Percentiles rank a stretch among this genome's conserved stretches.
Conservation (phyloP, 2,888 invertebrate species). For the Blastobasis lacticolella region DNA sequence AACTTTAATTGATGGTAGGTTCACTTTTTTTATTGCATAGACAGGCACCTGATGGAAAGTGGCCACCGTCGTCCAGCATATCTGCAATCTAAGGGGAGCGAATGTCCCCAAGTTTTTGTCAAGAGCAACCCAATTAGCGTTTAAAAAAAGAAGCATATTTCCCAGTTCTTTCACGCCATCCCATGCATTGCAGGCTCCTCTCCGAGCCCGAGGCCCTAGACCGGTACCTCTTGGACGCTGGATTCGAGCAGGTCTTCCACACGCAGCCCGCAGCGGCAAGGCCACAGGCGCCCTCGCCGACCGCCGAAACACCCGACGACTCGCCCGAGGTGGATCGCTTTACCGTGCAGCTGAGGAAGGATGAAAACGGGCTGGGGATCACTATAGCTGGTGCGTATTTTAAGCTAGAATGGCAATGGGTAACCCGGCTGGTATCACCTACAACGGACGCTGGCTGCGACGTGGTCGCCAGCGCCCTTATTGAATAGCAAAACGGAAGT, state of each 20-base stretch:
- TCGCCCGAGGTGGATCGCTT: slow-evolving; percentile 95
- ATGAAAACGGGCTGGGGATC: slow-evolving; percentile 93
- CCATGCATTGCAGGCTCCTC: slow-evolving; percentile 72
- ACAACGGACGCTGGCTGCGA: too few species aligned
- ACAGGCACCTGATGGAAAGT: too few species aligned
- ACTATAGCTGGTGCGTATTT: slow-evolving; percentile 84
- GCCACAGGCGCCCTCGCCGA: slow-evolving; percentile 36
- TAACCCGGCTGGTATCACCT: too few species aligned
- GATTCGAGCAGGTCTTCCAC: slow-evolving; percentile 84
- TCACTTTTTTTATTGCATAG: too few species aligned
- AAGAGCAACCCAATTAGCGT: too few species aligned
- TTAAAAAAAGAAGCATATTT: too few species aligned
- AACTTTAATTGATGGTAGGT: too few species aligned
- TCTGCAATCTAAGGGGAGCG: too few species aligned
- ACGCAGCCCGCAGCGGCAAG: slow-evolving; percentile 57
- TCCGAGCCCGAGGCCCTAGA: slow-evolving; percentile 91
- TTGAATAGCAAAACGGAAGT: too few species aligned
- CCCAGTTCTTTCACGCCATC: neutral
- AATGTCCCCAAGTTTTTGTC: too few species aligned
- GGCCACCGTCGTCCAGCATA: too few species aligned
- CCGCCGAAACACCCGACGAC: slow-evolving; percentile 75
- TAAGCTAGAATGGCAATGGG: neutral
- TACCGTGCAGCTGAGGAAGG: slow-evolving; percentile 94
- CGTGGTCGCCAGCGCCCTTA: too few species aligned
- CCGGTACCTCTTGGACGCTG: slow-evolving; percentile 87